A percentile compares a stretch with the other conserved stretches of the same genome.
These are phyloP conservation scores for Yoshiicerus persimilis DNA, from an alignment of 1,140 invertebrate species.

Conservation along the genomic window DNA sequence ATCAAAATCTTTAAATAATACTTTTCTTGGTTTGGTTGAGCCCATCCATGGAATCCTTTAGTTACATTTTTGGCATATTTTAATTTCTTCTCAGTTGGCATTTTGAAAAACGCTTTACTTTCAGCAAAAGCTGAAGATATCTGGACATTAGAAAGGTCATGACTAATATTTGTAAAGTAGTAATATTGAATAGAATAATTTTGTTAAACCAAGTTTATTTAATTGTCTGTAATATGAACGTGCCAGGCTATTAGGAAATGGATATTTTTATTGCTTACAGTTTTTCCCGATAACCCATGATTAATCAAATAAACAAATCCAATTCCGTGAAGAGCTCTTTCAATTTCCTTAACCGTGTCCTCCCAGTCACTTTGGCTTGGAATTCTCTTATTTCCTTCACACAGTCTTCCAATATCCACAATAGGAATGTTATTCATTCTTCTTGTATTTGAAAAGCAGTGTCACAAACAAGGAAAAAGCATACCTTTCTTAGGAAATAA, in stretches of 20 bases:
- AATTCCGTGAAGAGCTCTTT: slow-evolving; percentile 27
- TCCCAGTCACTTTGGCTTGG: not conserved
- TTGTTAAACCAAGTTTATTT: too few species aligned
- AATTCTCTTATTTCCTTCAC: not conserved
- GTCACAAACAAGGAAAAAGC: not conserved
- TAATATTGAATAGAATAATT: too few species aligned
- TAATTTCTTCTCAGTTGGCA: slow-evolving; percentile 24
- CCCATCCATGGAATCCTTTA: slow-evolving; percentile 29
- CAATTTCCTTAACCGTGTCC: slow-evolving; percentile 10
- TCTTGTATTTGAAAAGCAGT: not conserved
- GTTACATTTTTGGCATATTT: slow-evolving; percentile 32
- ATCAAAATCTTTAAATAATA: not conserved
- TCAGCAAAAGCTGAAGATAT: slow-evolving; percentile 1
- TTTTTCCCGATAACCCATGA: slow-evolving; percentile 29
- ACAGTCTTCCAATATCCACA: not conserved
- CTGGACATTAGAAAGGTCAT: not conserved
- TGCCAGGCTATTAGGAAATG: not conserved
- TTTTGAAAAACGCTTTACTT: slow-evolving; percentile 34
- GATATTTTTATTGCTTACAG: not conserved
- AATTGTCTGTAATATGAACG: too few species aligned
- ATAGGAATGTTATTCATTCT: not conserved
- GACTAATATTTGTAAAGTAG: too few species aligned
- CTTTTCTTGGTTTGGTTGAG: slow-evolving; percentile 36
- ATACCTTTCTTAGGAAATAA: too few species aligned
- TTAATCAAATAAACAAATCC: slow-evolving; percentile 41